phyloP scores from a whole-genome alignment of 2,113 vertebrate species.

The Hepsetus odoe region DNA sequence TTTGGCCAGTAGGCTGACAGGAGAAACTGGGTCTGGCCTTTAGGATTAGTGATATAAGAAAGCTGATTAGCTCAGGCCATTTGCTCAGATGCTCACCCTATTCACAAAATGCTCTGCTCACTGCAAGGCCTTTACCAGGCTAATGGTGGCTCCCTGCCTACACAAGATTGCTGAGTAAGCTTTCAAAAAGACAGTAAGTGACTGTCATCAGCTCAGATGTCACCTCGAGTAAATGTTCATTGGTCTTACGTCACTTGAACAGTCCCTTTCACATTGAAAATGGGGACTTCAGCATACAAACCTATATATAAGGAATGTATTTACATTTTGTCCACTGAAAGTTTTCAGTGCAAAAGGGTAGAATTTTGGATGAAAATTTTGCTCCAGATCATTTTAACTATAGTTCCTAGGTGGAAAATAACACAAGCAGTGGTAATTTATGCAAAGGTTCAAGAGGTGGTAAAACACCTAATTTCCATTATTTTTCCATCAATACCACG shows the following conservation, averaged over 20 bases:
- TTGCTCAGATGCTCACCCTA: conserved; percentile 64
- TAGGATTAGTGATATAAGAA: conserved; percentile 70
- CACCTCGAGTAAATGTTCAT: neutral
- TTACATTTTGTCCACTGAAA: too few species aligned
- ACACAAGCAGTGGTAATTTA: too few species aligned
- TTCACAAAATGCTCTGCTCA: conserved; percentile 61
- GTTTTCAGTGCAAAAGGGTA: too few species aligned
- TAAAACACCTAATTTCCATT: too few species aligned
- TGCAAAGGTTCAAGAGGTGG: too few species aligned
- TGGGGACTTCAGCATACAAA: too few species aligned
- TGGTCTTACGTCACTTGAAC: neutral
- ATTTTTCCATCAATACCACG: too few species aligned
- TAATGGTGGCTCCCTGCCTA: conserved; percentile 25
- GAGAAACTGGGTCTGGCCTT: conserved; percentile 65
- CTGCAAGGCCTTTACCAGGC: conserved; percentile 13
- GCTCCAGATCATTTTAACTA: too few species aligned
- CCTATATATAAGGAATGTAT: too few species aligned
- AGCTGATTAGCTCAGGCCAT: conserved; percentile 70
- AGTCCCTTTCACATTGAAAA: neutral
- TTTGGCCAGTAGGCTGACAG: conserved; percentile 63
- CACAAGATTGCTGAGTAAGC: conserved; percentile 19
- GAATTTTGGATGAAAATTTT: too few species aligned
- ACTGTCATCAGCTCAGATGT: neutral
- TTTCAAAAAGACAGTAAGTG: neutral
- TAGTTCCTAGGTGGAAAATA: too few species aligned